Evolutionary conservation across 1,140 invertebrate genomes (phyloP), one percentile per base, ranked within the genome.

Genomic region (Papilio aristodemus): DNA sequence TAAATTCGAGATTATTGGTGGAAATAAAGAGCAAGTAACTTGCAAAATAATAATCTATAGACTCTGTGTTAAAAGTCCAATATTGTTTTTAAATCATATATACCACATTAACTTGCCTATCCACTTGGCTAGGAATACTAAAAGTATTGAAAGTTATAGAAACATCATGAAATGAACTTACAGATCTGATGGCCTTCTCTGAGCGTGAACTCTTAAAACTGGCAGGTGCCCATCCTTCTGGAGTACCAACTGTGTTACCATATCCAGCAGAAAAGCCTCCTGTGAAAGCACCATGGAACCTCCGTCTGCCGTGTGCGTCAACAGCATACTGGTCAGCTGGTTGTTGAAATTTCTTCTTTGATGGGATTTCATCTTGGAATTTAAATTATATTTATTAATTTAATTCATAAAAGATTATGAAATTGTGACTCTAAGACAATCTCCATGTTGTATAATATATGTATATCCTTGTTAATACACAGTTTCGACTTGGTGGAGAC

Each of bases 211-310:
- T 99, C 80, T 97, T 97, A 83, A 99, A 99, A 36, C 95, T 94
- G 36, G 95, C 94, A 1, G 99, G 99, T 27, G 94, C 94, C 97
- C 97, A 99, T 38, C 99, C 99, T 94, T 99, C 98, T 72, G 96
- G 94, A 0, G 97, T 96, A 0, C 98, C 99, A 60, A 99, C 99
- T 7, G 97, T 97, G 84, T 99, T 99, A 81, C 96, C 99, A 86
- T 97, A 99, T 1, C 99, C 99, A 32, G 99, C 99, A 50, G 98
- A 98, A 85, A 99, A 99, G 4, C 99, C 99, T 1, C 99, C 99
- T 6, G 98, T 99, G 86, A 99, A 99, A 0, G 99, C 99, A 39
- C 99, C 99, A 92, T 99, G 99, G 90, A 99, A 99, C 77, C 99
- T 90, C 27, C 97, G 92, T 76, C 97, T 93, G 1, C 98, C 98